Evolutionary conservation across 2,888 invertebrate genomes (phyloP).

Genomic region (Unio pictorum): DNA sequence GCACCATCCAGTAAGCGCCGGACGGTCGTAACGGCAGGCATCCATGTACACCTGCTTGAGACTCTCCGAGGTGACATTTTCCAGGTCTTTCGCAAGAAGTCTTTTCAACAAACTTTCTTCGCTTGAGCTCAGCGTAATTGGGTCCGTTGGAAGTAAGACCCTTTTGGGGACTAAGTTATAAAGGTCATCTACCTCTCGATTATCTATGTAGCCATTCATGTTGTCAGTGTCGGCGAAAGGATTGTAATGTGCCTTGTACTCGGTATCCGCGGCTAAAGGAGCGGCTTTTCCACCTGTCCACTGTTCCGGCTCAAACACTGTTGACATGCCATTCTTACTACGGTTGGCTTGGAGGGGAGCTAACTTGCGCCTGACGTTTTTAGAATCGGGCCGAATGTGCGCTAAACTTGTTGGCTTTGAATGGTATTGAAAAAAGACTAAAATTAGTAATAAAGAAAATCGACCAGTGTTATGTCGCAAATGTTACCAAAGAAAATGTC

Average conservation of each 20-base stretch:
- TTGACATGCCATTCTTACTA: slow-evolving; percentile 47
- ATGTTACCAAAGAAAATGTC: too few species aligned
- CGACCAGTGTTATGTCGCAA: too few species aligned
- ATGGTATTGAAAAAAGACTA: too few species aligned
- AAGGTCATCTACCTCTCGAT: slow-evolving; percentile 20
- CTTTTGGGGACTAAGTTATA: slow-evolving; percentile 36
- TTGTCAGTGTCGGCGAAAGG: slow-evolving; percentile 4
- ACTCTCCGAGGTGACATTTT: slow-evolving; percentile 32
- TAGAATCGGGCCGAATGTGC: slow-evolving; percentile 51
- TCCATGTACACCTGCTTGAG: slow-evolving; percentile 60
- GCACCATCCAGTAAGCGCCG: slow-evolving; percentile 53
- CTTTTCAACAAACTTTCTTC: slow-evolving; percentile 52
- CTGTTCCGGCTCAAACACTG: slow-evolving; percentile 53
- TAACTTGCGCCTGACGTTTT: slow-evolving; percentile 43
- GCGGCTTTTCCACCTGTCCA: slow-evolving; percentile 38
- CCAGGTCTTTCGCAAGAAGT: slow-evolving; percentile 50
- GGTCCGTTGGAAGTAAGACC: slow-evolving; percentile 52
- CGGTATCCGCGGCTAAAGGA: slow-evolving; percentile 23
- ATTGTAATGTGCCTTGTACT: slow-evolving; percentile 27
- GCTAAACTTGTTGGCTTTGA: slow-evolving; percentile 26
- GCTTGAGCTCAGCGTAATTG: slow-evolving; percentile 38
- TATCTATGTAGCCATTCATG: background rate
- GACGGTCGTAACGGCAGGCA: slow-evolving; percentile 52
- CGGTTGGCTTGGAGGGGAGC: slow-evolving; percentile 53
- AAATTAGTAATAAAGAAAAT: too few species aligned